Conservation (phyloP, 2,113 vertebrate species). For the Hyperoodon ampullatus region DNA sequence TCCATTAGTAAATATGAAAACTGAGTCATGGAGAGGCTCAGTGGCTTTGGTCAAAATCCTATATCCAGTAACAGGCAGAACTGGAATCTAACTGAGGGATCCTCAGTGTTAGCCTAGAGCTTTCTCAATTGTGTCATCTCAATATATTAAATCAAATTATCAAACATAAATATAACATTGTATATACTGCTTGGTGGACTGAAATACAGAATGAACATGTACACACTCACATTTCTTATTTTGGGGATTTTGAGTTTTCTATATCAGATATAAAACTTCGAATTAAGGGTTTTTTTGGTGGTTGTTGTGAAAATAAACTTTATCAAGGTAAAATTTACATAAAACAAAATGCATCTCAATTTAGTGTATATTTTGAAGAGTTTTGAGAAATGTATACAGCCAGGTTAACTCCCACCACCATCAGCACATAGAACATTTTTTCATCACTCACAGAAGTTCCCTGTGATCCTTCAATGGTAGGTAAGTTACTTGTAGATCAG, state of each 20-base stretch:
- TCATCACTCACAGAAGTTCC: not conserved
- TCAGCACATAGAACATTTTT: not conserved
- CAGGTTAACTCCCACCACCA: not conserved
- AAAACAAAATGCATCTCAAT: not conserved
- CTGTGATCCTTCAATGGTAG: not conserved
- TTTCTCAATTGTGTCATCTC: not conserved
- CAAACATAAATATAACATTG: not conserved
- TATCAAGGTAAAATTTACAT: not conserved
- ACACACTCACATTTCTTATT: not conserved
- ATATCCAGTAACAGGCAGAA: not conserved
- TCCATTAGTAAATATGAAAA: not conserved
- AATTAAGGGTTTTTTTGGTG: not conserved
- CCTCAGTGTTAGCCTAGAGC: not conserved
- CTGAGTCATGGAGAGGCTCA: not conserved
- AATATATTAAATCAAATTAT: not conserved
- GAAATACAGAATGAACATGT: not conserved
- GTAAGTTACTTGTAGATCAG: not conserved
- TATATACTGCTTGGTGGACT: not conserved
- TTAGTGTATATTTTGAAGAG: not conserved
- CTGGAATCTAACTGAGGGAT: not conserved
- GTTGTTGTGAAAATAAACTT: not conserved
- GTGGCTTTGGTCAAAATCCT: not conserved
- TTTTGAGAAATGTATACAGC: not conserved
- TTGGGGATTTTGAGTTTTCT: not conserved
- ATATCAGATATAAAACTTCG: not conserved